Conservation (phyloP, 2,113 vertebrate species). For the Apteryx owenii region DNA sequence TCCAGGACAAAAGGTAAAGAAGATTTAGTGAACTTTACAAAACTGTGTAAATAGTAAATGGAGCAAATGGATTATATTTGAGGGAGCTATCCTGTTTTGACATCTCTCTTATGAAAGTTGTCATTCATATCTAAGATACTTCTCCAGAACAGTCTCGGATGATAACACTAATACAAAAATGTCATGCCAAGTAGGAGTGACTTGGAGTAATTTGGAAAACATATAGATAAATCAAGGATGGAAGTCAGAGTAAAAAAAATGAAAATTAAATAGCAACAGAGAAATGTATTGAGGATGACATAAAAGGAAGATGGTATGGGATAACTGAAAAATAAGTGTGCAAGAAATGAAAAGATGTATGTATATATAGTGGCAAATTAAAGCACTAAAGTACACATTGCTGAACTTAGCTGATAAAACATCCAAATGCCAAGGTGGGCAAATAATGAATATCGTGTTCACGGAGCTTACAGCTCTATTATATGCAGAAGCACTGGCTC, state of each 20-base stretch:
- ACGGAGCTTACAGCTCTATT: neutral
- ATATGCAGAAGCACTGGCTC: neutral
- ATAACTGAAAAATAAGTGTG: neutral
- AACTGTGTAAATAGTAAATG: neutral
- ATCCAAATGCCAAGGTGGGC: neutral
- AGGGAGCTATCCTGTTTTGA: neutral
- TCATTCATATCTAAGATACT: neutral
- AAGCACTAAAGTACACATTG: neutral
- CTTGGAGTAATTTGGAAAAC: neutral
- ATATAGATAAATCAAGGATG: neutral
- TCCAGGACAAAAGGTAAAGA: neutral
- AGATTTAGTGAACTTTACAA: neutral
- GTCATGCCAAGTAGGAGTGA: neutral
- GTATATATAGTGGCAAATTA: neutral
- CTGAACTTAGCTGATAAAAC: neutral
- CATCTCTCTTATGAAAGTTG: neutral
- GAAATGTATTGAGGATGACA: neutral
- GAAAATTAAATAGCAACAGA: neutral
- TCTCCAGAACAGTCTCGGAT: neutral
- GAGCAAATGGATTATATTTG: neutral
- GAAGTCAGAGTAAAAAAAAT: neutral
- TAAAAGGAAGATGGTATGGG: neutral
- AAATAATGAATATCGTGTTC: neutral
- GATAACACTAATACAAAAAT: neutral
- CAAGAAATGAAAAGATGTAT: neutral